Conservation (phyloP, 1,140 invertebrate species). For the Dysdera silvatica region DNA sequence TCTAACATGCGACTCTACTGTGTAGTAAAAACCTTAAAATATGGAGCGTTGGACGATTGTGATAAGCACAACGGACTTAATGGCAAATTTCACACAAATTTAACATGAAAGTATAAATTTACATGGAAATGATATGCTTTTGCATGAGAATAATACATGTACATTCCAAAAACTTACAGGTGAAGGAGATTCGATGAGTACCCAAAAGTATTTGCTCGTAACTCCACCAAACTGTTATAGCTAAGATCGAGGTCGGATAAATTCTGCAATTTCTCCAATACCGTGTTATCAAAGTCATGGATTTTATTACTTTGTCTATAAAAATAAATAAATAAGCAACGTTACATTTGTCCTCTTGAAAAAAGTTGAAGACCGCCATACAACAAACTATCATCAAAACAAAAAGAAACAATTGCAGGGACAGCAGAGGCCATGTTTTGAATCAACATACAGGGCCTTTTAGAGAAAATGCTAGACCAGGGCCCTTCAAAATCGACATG, state of each 20-base stretch:
- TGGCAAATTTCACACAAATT: no score
- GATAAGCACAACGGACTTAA: no score
- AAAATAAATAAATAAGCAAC: constrained; percentile 27
- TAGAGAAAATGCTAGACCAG: no score
- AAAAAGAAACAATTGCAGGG: neutral
- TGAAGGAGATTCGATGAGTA: constrained; percentile 33
- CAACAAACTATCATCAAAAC: neutral
- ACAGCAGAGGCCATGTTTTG: neutral
- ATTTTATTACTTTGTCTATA: constrained; percentile 57
- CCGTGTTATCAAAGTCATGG: constrained; percentile 46
- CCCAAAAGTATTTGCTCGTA: constrained; percentile 39
- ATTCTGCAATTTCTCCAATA: constrained; percentile 44
- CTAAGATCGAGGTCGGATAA: constrained; percentile 43
- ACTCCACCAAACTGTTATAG: constrained; percentile 37
- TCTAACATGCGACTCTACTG: no score
- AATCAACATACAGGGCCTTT: no score
- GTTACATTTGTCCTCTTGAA: neutral
- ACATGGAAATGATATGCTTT: no score
- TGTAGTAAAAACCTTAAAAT: no score
- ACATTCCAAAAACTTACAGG: constrained; percentile 41
- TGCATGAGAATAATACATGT: no score
- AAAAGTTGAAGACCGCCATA: neutral
- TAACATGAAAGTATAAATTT: no score
- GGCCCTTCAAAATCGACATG: no score
- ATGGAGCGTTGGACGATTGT: no score